Evolutionary conservation across 2,113 vertebrate genomes (phyloP).

Genomic region (Python bivittatus): DNA sequence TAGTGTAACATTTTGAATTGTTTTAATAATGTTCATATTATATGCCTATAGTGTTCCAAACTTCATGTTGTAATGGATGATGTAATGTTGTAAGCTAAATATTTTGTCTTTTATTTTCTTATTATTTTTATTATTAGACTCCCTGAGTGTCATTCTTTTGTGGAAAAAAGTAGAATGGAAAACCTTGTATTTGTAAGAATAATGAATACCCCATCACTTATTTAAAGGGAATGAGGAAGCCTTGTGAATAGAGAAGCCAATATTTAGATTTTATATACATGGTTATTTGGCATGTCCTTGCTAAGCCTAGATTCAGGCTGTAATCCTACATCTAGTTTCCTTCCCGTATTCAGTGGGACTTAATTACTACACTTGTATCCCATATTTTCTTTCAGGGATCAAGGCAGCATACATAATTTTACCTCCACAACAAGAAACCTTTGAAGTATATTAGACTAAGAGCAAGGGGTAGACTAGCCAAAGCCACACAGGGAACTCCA

Average conservation of each 20-base stretch:
- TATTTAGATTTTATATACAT: conserved; percentile 16
- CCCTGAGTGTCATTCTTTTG: not conserved
- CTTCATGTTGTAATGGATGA: not conserved
- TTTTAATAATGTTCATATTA: not conserved
- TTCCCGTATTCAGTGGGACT: not conserved
- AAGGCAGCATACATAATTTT: not conserved
- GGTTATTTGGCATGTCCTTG: conserved; percentile 24
- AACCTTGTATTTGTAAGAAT: not conserved
- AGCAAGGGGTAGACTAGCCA: too few relatives aligned
- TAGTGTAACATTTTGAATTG: not conserved
- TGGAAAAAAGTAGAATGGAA: not conserved
- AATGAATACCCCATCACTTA: not conserved
- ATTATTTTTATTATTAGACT: not conserved
- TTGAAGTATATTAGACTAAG: too few relatives aligned
- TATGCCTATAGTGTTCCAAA: not conserved
- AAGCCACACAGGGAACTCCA: not conserved
- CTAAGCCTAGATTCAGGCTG: conserved; percentile 6
- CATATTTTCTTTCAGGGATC: not conserved
- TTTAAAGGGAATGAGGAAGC: not conserved
- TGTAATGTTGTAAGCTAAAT: not conserved
- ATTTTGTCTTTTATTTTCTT: not conserved
- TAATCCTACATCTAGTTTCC: not conserved
- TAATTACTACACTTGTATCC: not conserved
- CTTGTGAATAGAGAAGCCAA: not conserved
- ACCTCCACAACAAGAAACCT: too few relatives aligned